A percentile compares a stretch with the other conserved stretches of the same genome.
These are phyloP conservation scores for Sarcophaga rosellei DNA, from an alignment of 2,888 invertebrate species.

Conservation along the genomic window DNA sequence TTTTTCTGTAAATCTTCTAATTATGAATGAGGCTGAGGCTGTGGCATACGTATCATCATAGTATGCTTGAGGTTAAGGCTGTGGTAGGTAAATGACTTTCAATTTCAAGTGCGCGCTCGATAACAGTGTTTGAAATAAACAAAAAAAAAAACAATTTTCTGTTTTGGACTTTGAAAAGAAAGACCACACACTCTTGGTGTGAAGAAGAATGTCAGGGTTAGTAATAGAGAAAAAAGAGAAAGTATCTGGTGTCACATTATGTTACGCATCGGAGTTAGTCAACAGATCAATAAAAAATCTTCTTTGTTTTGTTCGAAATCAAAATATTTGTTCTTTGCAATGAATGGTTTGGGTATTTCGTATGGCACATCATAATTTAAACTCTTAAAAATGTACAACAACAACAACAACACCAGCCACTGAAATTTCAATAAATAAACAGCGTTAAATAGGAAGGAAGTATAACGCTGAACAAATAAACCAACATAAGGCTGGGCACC, in stretches of 20 bases:
- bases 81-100: slow-evolving; percentile 63
- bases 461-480: too few species aligned
- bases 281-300: slow-evolving; percentile 38
- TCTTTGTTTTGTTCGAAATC: slow-evolving; percentile 23
- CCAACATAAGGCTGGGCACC: too few species aligned
- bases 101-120: slow-evolving; percentile 41
- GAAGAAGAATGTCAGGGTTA: not conserved
- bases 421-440: not conserved
- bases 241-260: slow-evolving; percentile 61
- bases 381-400: slow-evolving; percentile 40
- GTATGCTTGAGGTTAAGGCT: slow-evolving; percentile 6
- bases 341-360: slow-evolving; percentile 39
- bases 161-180: too few species aligned
- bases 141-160: slow-evolving; percentile 7
- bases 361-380: slow-evolving; percentile 64
- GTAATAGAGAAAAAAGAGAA: slow-evolving; percentile 23
- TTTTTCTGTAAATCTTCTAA: too few species aligned
- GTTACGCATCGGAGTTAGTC: slow-evolving; percentile 11
- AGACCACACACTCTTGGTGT: slow-evolving; percentile 49
- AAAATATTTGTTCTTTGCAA: slow-evolving; percentile 29
- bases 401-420: not conserved
- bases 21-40: too few species aligned
- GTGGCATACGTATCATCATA: too few species aligned
- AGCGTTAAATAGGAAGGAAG: slow-evolving; percentile 52
- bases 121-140: slow-evolving; percentile 43